Evolutionary conservation across 2,888 invertebrate species (phyloP).

Genomic region (Physocephala rufipes): DNA sequence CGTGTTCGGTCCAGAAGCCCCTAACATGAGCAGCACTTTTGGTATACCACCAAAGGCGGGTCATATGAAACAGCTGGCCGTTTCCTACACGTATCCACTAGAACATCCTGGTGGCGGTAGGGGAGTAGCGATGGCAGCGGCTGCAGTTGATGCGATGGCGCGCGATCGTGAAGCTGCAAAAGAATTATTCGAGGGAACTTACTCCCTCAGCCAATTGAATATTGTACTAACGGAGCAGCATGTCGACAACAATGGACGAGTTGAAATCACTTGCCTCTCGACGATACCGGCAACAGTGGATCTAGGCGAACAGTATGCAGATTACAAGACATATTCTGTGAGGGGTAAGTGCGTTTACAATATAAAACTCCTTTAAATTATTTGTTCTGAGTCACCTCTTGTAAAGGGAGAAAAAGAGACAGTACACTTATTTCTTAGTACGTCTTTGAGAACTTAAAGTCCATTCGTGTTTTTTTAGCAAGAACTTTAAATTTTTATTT

Average conservation of each 20-base stretch:
- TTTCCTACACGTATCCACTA: conserved; percentile 57
- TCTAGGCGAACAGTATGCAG: conserved; percentile 77
- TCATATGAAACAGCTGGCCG: conserved; percentile 61
- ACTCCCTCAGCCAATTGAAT: conserved; percentile 75
- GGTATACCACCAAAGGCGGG: conserved; percentile 60
- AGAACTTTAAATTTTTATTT: conserved; percentile 33
- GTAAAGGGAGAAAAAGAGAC: too few relatives aligned
- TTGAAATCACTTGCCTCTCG: conserved; percentile 79
- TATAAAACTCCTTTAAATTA: too few relatives aligned
- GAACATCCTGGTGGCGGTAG: conserved; percentile 60
- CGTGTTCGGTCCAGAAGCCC: conserved; percentile 59
- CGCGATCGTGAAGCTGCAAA: conserved; percentile 60
- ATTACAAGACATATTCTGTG: conserved; percentile 76
- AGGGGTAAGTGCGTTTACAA: conserved; percentile 76
- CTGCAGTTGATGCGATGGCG: conserved; percentile 60
- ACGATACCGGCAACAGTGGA: conserved; percentile 81
- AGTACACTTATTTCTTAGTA: too few relatives aligned
- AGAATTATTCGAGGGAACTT: conserved; percentile 61
- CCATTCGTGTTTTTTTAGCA: too few relatives aligned
- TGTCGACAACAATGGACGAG: conserved; percentile 74
- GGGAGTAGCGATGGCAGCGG: conserved; percentile 60
- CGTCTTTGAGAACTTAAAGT: too few relatives aligned
- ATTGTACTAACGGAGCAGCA: conserved; percentile 78
- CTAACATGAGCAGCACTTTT: conserved; percentile 57
- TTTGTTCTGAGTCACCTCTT: too few relatives aligned